Conservation (phyloP, 1,140 invertebrate genomes). For the Pissodes strobi region DNA sequence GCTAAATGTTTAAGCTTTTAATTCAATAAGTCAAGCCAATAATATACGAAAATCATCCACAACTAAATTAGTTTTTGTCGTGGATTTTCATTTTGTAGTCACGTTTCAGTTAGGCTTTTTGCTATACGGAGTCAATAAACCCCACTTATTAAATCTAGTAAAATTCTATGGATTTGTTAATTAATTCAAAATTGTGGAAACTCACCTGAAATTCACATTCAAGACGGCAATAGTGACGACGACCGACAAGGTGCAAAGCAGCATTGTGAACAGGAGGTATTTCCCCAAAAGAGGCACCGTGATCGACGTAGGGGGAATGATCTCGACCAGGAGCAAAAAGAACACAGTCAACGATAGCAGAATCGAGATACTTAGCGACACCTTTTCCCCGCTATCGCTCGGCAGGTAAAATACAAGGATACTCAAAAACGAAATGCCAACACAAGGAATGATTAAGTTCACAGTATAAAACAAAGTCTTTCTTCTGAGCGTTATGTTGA, state of each 20-base stretch:
- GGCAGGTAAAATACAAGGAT: conserved; percentile 98
- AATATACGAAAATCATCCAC: too few relatives aligned
- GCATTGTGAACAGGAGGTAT: conserved; percentile 99
- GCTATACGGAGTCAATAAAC: too few relatives aligned
- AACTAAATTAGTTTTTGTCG: too few relatives aligned
- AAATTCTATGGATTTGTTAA: too few relatives aligned
- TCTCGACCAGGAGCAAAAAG: conserved; percentile 95
- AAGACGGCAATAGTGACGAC: conserved; percentile 97
- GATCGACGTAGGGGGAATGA: conserved; percentile 98
- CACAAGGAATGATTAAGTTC: conserved; percentile 94
- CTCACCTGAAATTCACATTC: conserved; percentile 94
- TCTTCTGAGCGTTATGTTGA: conserved; percentile 93
- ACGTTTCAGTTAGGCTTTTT: too few relatives aligned
- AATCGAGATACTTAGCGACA: conserved; percentile 97
- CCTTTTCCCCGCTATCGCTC: conserved; percentile 96
- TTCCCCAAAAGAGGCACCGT: conserved; percentile 97
- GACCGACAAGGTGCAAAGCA: conserved; percentile 96
- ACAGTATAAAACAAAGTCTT: conserved; percentile 98
- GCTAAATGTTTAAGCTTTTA: too few relatives aligned
- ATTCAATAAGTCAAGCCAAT: too few relatives aligned
- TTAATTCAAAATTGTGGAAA: too few relatives aligned
- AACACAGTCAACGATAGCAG: conserved; percentile 98
- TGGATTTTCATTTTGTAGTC: too few relatives aligned
- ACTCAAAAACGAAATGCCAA: conserved; percentile 95
- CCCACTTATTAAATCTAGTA: too few relatives aligned